These are phyloP conservation scores for Meriones psammophilus DNA, from an alignment of 2,797 vertebrate species.

Conservation along the genomic window DNA sequence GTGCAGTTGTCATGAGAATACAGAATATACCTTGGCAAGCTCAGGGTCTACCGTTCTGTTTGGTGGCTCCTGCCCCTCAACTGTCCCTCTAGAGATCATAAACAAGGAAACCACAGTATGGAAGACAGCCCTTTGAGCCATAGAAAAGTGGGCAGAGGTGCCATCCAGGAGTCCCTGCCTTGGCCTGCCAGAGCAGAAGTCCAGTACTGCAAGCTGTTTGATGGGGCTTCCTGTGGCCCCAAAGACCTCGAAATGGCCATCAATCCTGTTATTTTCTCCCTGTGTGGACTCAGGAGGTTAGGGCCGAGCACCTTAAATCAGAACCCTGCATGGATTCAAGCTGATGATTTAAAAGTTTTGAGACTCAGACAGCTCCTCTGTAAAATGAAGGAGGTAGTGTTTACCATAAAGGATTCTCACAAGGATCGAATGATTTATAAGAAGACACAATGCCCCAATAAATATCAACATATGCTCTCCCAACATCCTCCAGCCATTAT, in stretches of 20 bases:
- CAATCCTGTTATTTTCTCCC: slow-evolving; percentile 40
- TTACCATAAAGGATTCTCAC: not conserved
- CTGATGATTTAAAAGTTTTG: slow-evolving; percentile 24
- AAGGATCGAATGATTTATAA: not conserved
- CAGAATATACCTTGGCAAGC: slow-evolving; percentile 87
- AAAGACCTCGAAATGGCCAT: slow-evolving; percentile 1
- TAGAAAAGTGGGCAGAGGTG: slow-evolving; percentile 76
- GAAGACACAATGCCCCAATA: not conserved
- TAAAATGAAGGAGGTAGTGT: slow-evolving; percentile 20
- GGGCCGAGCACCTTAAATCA: slow-evolving; percentile 1
- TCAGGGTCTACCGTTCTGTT: slow-evolving; percentile 73
- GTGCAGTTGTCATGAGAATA: slow-evolving; percentile 86
- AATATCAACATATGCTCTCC: slow-evolving; percentile 1
- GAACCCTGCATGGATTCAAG: not conserved
- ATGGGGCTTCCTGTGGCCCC: slow-evolving; percentile 23
- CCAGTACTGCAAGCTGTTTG: slow-evolving; percentile 66
- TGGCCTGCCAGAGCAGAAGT: slow-evolving; percentile 81
- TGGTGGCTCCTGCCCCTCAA: not conserved
- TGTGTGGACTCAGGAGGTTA: not conserved
- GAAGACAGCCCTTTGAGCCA: slow-evolving; percentile 80
- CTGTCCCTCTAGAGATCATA: slow-evolving; percentile 83
- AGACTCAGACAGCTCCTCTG: not conserved
- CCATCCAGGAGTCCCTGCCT: slow-evolving; percentile 79
- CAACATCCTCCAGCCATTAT: not conserved
- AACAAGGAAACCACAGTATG: slow-evolving; percentile 84